phyloP scores from a whole-genome alignment of 2,888 invertebrate species.

The Patella ulyssiponensis region DNA sequence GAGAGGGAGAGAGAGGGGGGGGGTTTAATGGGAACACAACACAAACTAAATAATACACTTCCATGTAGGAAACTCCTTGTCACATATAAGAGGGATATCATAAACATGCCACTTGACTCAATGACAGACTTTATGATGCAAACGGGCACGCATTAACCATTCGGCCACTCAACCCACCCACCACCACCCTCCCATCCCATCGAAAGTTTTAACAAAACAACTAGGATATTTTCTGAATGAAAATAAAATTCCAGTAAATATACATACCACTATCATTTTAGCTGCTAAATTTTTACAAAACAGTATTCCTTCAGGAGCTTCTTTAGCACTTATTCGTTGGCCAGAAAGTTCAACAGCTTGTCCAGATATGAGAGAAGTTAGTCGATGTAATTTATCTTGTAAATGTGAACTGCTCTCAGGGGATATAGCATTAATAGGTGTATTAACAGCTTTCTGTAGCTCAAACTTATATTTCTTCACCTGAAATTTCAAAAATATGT shows the following conservation, averaged over 20 bases:
- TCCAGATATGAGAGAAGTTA: conserved; percentile 82
- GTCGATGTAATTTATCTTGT: conserved; percentile 82
- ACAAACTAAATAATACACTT: background rate
- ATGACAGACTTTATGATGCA: no score
- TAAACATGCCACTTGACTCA: no score
- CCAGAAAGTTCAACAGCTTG: conserved; percentile 79
- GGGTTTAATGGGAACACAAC: background rate
- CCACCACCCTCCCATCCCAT: no score
- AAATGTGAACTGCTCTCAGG: conserved; percentile 82
- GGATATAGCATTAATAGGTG: conserved; percentile 89
- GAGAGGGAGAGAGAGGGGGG: background rate
- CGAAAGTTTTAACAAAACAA: no score
- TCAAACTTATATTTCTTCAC: conserved; percentile 85
- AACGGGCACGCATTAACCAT: no score
- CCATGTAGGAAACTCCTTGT: no score
- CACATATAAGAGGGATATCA: no score
- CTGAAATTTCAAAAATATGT: conserved; percentile 41
- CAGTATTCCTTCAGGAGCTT: conserved; percentile 81
- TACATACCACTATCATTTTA: conserved; percentile 80
- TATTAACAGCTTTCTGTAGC: conserved; percentile 85
- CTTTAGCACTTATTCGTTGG: conserved; percentile 77
- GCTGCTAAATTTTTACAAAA: conserved; percentile 82
- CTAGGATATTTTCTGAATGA: conserved; percentile 70
- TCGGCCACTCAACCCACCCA: no score
- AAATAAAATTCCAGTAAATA: conserved; percentile 19